Conservation (phyloP, 2,888 invertebrate genomes). For the Drosophila mulleri region DNA sequence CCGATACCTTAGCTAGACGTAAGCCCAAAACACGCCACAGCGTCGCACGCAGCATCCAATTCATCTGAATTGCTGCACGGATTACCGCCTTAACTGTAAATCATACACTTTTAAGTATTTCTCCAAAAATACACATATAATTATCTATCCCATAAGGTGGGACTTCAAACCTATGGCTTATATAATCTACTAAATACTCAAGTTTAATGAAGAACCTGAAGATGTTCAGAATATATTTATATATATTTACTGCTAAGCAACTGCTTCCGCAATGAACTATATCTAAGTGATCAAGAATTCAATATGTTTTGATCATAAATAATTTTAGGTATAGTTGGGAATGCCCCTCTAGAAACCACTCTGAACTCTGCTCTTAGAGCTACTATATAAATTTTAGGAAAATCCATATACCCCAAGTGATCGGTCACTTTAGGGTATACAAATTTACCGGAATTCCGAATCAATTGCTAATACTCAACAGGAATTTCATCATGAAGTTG, state of each 20-base stretch:
- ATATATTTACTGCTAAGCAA: too few species aligned
- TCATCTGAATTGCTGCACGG: conserved; percentile 26
- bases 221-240: too few species aligned
- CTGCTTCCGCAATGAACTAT: too few species aligned
- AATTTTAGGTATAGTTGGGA: neutral
- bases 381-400: neutral
- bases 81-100: conserved; percentile 1
- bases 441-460: neutral
- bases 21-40: conserved; percentile 14
- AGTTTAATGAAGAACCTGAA: neutral
- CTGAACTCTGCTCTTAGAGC: neutral
- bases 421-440: neutral
- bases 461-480: neutral
- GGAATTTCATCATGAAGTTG: neutral
- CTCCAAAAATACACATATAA: neutral
- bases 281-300: neutral
- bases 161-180: too few species aligned
- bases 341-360: neutral
- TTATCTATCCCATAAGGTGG: neutral
- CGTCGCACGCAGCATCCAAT: conserved; percentile 28
- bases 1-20: conserved; percentile 33
- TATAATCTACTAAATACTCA: neutral
- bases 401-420: neutral
- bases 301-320: neutral
- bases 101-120: neutral